Evolutionary conservation across 2,888 invertebrate genomes (phyloP).

Genomic region (Phengaris arion): DNA sequence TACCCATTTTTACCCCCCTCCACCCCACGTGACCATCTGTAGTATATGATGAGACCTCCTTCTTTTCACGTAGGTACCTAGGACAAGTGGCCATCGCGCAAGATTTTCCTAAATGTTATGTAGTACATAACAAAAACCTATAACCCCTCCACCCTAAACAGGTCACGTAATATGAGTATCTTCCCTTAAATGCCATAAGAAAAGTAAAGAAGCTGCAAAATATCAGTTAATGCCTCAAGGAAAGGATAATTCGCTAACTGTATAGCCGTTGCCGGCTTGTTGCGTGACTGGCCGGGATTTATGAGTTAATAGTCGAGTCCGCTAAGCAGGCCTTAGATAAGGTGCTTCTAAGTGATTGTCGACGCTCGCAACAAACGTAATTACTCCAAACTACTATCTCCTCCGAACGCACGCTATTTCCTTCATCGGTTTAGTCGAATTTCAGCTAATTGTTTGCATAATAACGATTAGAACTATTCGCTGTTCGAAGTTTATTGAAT

Average conservation of each 20-base stretch:
- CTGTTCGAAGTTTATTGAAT: constrained; percentile 6
- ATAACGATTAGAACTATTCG: constrained; percentile 20
- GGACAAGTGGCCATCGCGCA: too few species aligned
- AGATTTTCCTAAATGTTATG: too few species aligned
- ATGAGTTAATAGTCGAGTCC: constrained; percentile 76
- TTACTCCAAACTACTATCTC: constrained; percentile 77
- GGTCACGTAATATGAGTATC: too few species aligned
- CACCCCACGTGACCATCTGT: too few species aligned
- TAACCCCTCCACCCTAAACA: too few species aligned
- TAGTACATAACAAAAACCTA: too few species aligned
- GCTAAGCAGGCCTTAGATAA: constrained; percentile 78
- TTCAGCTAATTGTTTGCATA: constrained; percentile 64
- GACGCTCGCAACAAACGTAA: constrained; percentile 79
- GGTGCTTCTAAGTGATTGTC: constrained; percentile 79
- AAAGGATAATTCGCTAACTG: constrained; percentile 69
- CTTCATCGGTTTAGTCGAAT: constrained; percentile 66
- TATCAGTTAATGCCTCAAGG: constrained; percentile 60
- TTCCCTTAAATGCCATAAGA: not conserved
- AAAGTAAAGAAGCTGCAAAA: constrained; percentile 19
- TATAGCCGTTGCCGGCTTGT: constrained; percentile 65
- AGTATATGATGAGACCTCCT: too few species aligned
- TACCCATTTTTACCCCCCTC: too few species aligned
- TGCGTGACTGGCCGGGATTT: constrained; percentile 75
- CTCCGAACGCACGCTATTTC: constrained; percentile 69
- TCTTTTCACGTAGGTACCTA: too few species aligned